phyloP scores from a whole-genome alignment of 2,888 invertebrate genomes.

The Mythimna albipuncta region DNA sequence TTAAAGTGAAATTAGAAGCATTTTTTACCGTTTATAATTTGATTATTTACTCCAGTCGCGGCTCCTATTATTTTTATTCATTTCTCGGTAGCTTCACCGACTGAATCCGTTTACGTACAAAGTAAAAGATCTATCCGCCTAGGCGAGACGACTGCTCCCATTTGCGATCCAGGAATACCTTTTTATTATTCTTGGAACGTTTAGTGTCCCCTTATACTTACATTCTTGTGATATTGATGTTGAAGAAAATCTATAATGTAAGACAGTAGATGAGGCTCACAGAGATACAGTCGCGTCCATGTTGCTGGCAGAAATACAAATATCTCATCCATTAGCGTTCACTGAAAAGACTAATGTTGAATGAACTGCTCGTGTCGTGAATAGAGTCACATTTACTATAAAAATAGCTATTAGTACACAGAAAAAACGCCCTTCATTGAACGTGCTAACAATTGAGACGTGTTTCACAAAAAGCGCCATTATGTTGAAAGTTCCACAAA shows the following conservation, averaged over 20 bases:
- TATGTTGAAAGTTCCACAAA: slow-evolving; percentile 33
- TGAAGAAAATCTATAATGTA: slow-evolving; percentile 16
- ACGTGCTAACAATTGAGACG: slow-evolving; percentile 33
- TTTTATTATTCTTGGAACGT: slow-evolving; percentile 53
- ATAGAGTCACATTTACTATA: slow-evolving; percentile 21
- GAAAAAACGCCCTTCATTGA: slow-evolving; percentile 19
- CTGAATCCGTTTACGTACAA: slow-evolving; percentile 48
- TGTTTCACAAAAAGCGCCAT: slow-evolving; percentile 34
- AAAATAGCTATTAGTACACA: slow-evolving; percentile 3
- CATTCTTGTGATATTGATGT: slow-evolving; percentile 36
- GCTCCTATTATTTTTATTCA: slow-evolving; percentile 45
- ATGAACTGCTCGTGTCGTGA: slow-evolving; percentile 12
- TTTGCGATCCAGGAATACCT: slow-evolving; percentile 48
- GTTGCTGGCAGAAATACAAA: slow-evolving; percentile 12
- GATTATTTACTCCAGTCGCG: slow-evolving; percentile 28
- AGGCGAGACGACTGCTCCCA: slow-evolving; percentile 38
- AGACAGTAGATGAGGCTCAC: not conserved
- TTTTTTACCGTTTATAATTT: slow-evolving; percentile 38
- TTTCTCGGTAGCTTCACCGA: slow-evolving; percentile 27
- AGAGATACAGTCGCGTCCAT: not conserved
- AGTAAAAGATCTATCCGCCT: slow-evolving; percentile 52
- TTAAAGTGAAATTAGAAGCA: slow-evolving; percentile 27
- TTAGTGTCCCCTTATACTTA: slow-evolving; percentile 13
- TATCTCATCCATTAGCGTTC: slow-evolving; percentile 10
- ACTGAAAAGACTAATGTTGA: slow-evolving; percentile 12